phyloP scores from a whole-genome alignment of 2,797 vertebrate species.

The Poecilia velifera region DNA sequence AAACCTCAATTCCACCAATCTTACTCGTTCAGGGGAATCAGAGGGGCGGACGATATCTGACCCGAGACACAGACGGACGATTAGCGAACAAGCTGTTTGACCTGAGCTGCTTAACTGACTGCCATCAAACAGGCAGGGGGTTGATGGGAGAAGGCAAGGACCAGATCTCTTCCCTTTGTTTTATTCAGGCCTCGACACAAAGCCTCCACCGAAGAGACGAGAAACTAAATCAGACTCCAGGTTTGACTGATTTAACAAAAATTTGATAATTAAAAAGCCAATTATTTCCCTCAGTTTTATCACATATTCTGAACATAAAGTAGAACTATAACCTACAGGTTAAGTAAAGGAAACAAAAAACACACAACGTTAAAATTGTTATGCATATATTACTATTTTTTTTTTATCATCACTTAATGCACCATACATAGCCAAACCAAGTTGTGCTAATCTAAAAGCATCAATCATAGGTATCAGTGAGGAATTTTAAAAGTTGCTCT shows the following conservation, averaged over 20 bases:
- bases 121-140: conserved; percentile 42
- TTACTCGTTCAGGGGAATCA: conserved; percentile 26
- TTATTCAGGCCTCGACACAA: conserved; percentile 63
- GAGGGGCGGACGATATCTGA: conserved; percentile 26
- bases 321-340: conserved; percentile 9
- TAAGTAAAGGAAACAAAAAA: conserved; percentile 19
- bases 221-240: conserved; percentile 46
- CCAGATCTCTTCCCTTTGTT: conserved; percentile 43
- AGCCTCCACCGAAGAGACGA: conserved; percentile 55
- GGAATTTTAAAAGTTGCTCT: background rate
- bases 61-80: conserved; percentile 38
- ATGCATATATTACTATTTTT: no score
- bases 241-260: conserved; percentile 48
- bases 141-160: conserved; percentile 31
- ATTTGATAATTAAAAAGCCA: conserved; percentile 39
- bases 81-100: conserved; percentile 57
- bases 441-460: background rate
- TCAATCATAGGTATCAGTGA: background rate
- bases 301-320: background rate
- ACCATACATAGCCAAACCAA: background rate
- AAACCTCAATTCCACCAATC: conserved; percentile 26
- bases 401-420: background rate
- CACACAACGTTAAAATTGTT: background rate
- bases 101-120: conserved; percentile 49
- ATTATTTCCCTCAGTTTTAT: background rate